Percentiles rank a stretch among this genome's conserved stretches.
Evolutionary conservation across 2,113 vertebrate genomes (phyloP).

Genomic region (Danio rerio): GRCz12tu NC_133184.1:37567501-37568000

Average conservation of each 20-base stretch:
- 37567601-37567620: too few species aligned
- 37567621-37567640: too few species aligned
- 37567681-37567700: too few species aligned
- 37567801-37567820: too few species aligned
- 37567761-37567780: background rate
- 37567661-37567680: too few species aligned
- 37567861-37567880: background rate
- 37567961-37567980: slow-evolving; percentile 45
- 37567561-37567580: too few species aligned
- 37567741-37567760: slow-evolving; percentile 11
- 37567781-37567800: background rate
- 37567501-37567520: too few species aligned
- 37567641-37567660: too few species aligned
- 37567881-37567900: slow-evolving; percentile 13
- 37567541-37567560: too few species aligned
- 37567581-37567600: too few species aligned
- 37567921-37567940: slow-evolving; percentile 55
- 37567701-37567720: background rate
- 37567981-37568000: slow-evolving; percentile 37
- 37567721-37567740: slow-evolving; percentile 25
- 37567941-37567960: slow-evolving; percentile 30
- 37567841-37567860: background rate
- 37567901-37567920: slow-evolving; percentile 34
- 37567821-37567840: background rate
- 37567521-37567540: too few species aligned